These are phyloP conservation scores for Solenopsis invicta DNA, from an alignment of 1,140 invertebrate genomes.

Conservation along the genomic window DNA sequence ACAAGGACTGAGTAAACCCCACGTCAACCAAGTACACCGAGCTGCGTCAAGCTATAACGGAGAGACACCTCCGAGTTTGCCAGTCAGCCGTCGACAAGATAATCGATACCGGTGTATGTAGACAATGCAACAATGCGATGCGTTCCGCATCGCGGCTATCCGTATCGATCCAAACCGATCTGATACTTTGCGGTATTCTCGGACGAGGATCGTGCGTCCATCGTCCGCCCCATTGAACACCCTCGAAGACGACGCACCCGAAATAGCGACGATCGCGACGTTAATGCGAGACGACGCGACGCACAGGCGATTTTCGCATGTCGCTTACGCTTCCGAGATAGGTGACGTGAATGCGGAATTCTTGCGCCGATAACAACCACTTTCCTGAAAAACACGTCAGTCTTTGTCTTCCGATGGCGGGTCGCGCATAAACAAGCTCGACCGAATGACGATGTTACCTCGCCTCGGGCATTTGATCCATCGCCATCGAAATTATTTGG, in stretches of 20 bases:
- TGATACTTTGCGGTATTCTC: conserved; percentile 22
- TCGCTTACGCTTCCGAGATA: neutral
- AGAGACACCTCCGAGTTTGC: conserved; percentile 50
- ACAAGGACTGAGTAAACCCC: conserved; percentile 22
- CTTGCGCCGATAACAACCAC: neutral
- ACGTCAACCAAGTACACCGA: conserved; percentile 19
- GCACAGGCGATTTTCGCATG: neutral
- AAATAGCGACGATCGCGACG: conserved; percentile 6
- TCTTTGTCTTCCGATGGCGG: neutral
- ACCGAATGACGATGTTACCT: neutral
- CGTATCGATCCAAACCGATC: conserved; percentile 28
- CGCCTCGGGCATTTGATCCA: neutral
- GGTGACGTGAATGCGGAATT: neutral
- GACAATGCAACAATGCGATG: conserved; percentile 51
- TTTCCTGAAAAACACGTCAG: conserved; percentile 24
- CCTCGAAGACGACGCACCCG: neutral
- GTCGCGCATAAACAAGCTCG: conserved; percentile 29
- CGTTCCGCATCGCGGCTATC: conserved; percentile 38
- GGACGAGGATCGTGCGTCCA: neutral
- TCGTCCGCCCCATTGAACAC: conserved; percentile 6
- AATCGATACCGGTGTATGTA: conserved; percentile 41
- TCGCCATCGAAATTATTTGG: neutral
- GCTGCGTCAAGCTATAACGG: conserved; percentile 39
- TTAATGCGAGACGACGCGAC: conserved; percentile 4
- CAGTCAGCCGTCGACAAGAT: conserved; percentile 53